Evolutionary conservation across 2,113 vertebrate species (phyloP), one percentile per base, ranked within the genome.

Genomic region (Gobiocypris rarus): DNA sequence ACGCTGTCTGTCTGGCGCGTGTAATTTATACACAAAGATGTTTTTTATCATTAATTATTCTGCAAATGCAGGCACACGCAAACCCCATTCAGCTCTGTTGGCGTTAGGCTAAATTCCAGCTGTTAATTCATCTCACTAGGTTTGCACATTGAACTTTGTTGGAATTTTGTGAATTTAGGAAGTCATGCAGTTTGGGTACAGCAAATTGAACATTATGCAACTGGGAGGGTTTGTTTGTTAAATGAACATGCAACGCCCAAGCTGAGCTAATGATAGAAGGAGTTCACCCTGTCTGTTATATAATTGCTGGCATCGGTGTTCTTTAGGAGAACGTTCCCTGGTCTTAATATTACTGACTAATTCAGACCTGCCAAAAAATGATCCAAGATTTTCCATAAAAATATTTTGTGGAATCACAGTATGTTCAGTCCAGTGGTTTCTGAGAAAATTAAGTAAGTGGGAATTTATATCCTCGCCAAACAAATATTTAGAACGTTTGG

Each of bases 11-110:
- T 56, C 61, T 50, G 41, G 75, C 13, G 3, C 17, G 45, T 85
- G 79, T 84, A 74, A 85, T 87, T 80, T 85, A 58, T 82, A 52
- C 50, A 63, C 67, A 63, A n/a, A 45, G 43, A 77, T 74, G 43
- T 67, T 77, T 67, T 77, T 77, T 61, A 61, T 45, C 76, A 81
- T 87, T 81, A 76, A 76, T 82, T 65, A 76, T 75, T n/a, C 48
- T 43, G 75, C 77, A 84, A 43, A 83, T 52, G 34, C 75, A 58
- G 3, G 48, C 65, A 50, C 78, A 78, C 38, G 74, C 15, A 81
- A 67, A 75, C 69, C 50, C 24, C 22, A 38, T 48, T 28, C 50
- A 56, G 26, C 7, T 34, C 19, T 5, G 14, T 22, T 34, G 6
- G 15, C 22, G 34, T 24, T 14, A 59, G 15, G 11, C 80, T 34